Evolutionary conservation across 2,888 invertebrate genomes (phyloP), one percentile per base, ranked within the genome.

Genomic region (Pachycephus smyrnensis): DNA sequence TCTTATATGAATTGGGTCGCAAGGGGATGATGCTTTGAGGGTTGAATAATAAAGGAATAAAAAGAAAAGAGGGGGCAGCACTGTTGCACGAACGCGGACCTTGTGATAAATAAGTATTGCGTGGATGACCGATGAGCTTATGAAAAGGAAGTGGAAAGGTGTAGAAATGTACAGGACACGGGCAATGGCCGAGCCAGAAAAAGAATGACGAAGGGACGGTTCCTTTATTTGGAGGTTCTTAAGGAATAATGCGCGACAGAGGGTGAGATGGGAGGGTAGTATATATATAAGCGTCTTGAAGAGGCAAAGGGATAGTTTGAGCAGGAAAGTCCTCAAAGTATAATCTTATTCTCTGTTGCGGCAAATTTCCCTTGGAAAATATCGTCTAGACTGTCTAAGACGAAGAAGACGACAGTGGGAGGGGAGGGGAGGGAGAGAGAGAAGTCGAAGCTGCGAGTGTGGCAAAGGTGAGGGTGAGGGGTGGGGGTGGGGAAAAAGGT

Each of bases 311-410:
- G 69, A 31, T 35, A 74, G 69, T 15, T 31, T n/a, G 36, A 69
- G 33, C 36, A 82, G 81, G 80, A 83, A 84, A 80, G 79, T 81
- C 75, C 81, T 83, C 80, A 81, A 81, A 84, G 85, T 81, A 82
- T 82, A 82, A 86, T 83, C 83, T 87, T 85, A 84, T 84, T 82
- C 84, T 82, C 76, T 80, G 83, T 81, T 82, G 83, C 78, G 82
- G 82, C 73, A 80, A 86, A 86, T 87, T 86, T 84, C 80, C 82
- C 82, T 84, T 79, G 77, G 80, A 84, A 88, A 85, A 85, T 85
- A 86, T 87, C 85, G 85, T 86, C 86, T 82, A 84, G 83, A 87
- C 84, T 76, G 81, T 77, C 73, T 76, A 80, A 79, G 80, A 78
- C 79, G 76, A 78, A 77, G 79, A 77, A 55, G 37, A 68, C 75